Evolutionary conservation across 2,797 vertebrate species (phyloP).

Genomic region (Siniperca undulata): DNA sequence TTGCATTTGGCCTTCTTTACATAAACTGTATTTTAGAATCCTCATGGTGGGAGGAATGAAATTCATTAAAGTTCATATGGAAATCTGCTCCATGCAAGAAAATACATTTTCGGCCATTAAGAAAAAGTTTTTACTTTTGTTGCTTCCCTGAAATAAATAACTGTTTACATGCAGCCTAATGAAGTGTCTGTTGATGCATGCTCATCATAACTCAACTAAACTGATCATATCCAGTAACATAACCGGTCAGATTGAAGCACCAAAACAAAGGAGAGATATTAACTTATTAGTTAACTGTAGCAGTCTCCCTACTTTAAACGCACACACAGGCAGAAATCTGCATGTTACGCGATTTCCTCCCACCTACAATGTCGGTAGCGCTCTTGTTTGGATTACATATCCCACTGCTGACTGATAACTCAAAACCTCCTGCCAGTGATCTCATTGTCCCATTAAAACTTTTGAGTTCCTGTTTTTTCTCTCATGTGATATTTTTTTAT

Average conservation of each 20-base stretch:
- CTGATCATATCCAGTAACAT: conserved; percentile 37
- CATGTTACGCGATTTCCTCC: conserved; percentile 24
- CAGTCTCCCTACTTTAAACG: background rate
- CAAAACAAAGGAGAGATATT: conserved; percentile 17
- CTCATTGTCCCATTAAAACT: conserved; percentile 21
- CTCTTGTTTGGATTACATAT: conserved; percentile 55
- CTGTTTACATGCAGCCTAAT: conserved; percentile 45
- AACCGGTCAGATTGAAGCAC: conserved; percentile 7
- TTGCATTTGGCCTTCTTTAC: conserved; percentile 44
- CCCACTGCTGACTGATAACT: conserved; percentile 44
- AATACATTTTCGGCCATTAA: background rate
- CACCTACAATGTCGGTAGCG: conserved; percentile 28
- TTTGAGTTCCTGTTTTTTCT: conserved; percentile 4
- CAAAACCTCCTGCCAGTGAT: conserved; percentile 44
- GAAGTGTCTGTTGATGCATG: conserved; percentile 13
- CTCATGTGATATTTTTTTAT: background rate
- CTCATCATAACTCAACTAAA: conserved; percentile 5
- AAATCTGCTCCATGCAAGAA: conserved; percentile 10
- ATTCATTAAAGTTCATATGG: background rate
- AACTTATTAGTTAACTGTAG: conserved; percentile 14
- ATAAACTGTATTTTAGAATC: conserved; percentile 57
- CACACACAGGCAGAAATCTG: background rate
- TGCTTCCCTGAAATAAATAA: conserved; percentile 14
- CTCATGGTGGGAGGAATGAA: conserved; percentile 55
- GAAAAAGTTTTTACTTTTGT: background rate